Conservation (phyloP, 2,888 invertebrate genomes). For the Ochlodes sylvanus region DNA sequence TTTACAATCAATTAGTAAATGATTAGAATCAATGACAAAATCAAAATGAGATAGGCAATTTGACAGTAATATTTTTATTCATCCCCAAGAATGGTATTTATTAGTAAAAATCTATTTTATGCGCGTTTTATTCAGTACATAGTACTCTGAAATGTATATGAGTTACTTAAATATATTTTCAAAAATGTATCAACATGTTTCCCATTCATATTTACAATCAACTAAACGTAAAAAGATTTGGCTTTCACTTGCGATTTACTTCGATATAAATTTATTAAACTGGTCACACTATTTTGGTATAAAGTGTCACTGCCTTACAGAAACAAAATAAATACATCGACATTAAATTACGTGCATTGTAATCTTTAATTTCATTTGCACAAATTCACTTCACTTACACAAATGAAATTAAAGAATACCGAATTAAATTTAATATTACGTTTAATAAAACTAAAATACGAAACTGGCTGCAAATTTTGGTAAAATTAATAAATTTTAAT, state of each 20-base stretch:
- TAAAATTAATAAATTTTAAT: constrained; percentile 59
- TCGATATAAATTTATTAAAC: constrained; percentile 51
- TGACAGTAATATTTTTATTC: no score
- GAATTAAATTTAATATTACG: constrained; percentile 45
- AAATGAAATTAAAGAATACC: constrained; percentile 25
- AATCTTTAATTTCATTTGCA: constrained; percentile 10
- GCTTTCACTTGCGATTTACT: constrained; percentile 51
- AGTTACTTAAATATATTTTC: constrained; percentile 28
- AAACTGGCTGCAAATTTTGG: constrained; percentile 75
- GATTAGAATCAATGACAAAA: no score
- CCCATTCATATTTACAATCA: constrained; percentile 47
- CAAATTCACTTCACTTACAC: neutral
- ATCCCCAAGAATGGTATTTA: no score
- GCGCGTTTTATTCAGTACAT: no score
- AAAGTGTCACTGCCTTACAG: constrained; percentile 47
- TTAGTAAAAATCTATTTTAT: no score
- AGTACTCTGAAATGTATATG: no score
- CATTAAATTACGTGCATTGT: neutral
- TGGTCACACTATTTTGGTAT: constrained; percentile 77
- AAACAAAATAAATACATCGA: constrained; percentile 43
- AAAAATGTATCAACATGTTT: constrained; percentile 45
- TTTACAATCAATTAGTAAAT: no score
- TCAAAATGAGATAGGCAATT: no score
- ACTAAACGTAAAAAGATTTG: constrained; percentile 58
- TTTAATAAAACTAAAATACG: constrained; percentile 48